Evolutionary conservation across 2,888 invertebrate species (phyloP).

Genomic region (Agonopterix heracliana): DNA sequence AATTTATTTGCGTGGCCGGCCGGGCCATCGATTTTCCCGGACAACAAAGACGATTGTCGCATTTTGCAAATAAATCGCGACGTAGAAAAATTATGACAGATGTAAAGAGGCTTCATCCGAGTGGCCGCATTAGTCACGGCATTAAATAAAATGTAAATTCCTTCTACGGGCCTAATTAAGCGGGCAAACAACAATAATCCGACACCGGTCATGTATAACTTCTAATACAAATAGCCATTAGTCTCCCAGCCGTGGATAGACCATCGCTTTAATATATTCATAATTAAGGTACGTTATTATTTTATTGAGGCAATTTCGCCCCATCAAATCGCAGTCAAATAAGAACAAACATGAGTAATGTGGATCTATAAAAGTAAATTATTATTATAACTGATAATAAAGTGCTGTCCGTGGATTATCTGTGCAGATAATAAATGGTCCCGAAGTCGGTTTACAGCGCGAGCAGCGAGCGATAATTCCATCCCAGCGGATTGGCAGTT

Average conservation of each 20-base stretch:
- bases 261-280: constrained; percentile 32
- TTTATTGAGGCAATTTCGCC: constrained; percentile 61
- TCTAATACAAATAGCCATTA: constrained; percentile 41
- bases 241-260: constrained; percentile 21
- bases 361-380: constrained; percentile 73
- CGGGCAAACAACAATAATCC: constrained; percentile 46
- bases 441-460: constrained; percentile 55
- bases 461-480: constrained; percentile 60
- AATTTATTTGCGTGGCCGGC: constrained; percentile 42
- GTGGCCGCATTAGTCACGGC: constrained; percentile 57
- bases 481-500: constrained; percentile 56
- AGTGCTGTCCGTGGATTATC: constrained; percentile 71
- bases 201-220: constrained; percentile 28
- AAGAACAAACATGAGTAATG: constrained; percentile 72
- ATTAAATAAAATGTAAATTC: constrained; percentile 62
- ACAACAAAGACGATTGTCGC: constrained; percentile 63
- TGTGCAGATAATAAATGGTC: constrained; percentile 66
- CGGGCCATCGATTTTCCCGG: constrained; percentile 32
- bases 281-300: constrained; percentile 48
- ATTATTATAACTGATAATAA: constrained; percentile 75
- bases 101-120: constrained; percentile 46
- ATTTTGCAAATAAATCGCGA: constrained; percentile 66
- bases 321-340: constrained; percentile 66
- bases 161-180: constrained; percentile 52
- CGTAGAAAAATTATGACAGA: constrained; percentile 76